These are phyloP conservation scores for Cololabis saira DNA, from an alignment of 2,113 vertebrate genomes.

Conservation along the genomic window DNA sequence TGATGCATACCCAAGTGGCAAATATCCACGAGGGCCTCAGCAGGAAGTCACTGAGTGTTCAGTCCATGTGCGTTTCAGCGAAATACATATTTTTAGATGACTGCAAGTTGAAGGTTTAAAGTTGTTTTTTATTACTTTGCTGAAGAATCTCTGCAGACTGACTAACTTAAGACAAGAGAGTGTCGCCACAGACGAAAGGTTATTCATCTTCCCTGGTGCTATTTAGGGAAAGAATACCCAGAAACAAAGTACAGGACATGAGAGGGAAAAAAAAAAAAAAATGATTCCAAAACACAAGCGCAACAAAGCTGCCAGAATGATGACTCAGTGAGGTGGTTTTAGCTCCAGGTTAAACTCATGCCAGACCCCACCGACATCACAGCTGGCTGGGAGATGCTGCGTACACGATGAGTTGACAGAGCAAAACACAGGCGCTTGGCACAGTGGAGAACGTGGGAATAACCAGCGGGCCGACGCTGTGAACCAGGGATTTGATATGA, in stretches of 20 bases:
- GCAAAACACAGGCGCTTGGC: neutral
- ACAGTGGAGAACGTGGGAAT: neutral
- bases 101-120: neutral
- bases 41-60: neutral
- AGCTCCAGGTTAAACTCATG: neutral
- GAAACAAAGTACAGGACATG: neutral
- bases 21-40: constrained; percentile 39
- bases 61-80: neutral
- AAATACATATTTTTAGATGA: neutral
- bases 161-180: neutral
- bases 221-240: constrained; percentile 1
- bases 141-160: neutral
- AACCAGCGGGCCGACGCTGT: too few species aligned
- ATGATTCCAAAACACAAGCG: neutral
- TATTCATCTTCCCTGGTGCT: neutral
- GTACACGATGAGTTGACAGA: neutral
- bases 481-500: too few species aligned
- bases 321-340: neutral
- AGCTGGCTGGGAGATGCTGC: neutral
- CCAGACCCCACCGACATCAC: too few species aligned
- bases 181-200: neutral
- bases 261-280: neutral
- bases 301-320: constrained; percentile 2
- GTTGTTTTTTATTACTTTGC: too few species aligned
- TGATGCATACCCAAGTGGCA: constrained; percentile 54